These are phyloP conservation scores for Drosophila tani DNA, from an alignment of 1,140 invertebrate genomes.

Conservation along the genomic window DNA sequence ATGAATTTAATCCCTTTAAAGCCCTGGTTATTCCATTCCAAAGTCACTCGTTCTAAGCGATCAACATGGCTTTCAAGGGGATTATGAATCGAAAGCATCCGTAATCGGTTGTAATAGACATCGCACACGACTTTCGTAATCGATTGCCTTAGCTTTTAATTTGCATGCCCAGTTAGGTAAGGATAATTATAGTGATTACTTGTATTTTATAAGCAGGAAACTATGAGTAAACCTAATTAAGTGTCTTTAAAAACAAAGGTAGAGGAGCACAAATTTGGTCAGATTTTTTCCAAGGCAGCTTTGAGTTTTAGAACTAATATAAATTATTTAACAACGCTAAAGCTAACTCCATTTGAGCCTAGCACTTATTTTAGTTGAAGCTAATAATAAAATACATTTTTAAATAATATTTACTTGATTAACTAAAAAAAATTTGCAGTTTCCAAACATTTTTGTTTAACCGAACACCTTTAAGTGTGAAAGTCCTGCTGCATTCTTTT, in stretches of 20 bases:
- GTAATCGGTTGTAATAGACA: not conserved
- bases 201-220: not conserved
- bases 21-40: conserved; percentile 9
- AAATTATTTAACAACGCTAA: too few species aligned
- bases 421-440: not conserved
- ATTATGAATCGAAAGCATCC: conserved; percentile 3
- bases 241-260: not conserved
- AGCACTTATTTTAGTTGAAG: too few species aligned
- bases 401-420: not conserved
- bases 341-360: too few species aligned
- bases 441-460: conserved; percentile 2
- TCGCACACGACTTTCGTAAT: not conserved
- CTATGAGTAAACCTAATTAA: not conserved
- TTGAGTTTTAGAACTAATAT: too few species aligned
- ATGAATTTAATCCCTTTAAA: conserved; percentile 43
- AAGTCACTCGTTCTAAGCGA: conserved; percentile 26
- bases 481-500: not conserved
- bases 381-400: too few species aligned
- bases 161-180: not conserved
- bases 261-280: not conserved
- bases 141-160: conserved; percentile 2
- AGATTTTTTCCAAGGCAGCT: not conserved
- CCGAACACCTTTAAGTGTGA: conserved; percentile 1
- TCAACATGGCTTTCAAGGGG: conserved; percentile 9
- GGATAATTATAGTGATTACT: not conserved